Base-by-base conservation (phyloP, 2,113 vertebrate genomes). In the Mus pahari region DNA sequence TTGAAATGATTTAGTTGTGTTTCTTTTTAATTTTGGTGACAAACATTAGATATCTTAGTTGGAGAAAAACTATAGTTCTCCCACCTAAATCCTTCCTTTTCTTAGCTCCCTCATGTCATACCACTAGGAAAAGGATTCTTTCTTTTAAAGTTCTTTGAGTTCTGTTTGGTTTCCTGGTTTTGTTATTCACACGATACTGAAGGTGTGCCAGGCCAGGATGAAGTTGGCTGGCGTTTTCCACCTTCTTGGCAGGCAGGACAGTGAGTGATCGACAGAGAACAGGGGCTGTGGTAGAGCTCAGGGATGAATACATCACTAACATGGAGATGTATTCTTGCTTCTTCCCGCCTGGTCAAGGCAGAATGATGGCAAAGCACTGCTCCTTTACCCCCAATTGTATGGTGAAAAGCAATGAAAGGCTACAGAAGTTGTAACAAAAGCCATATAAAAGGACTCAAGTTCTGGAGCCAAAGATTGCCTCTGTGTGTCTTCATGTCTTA, bases 1-100 rank as follows among this genome's bases (percentile, higher is more conserved):
- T 24, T 75, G 64, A 94, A 83, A 64, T 26, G 33, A 79, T 93
- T 84, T 91, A 83, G 92, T 97, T 91, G 75, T 28, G 75, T 92
- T 86, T 74, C 22, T 31, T 93, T 94, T 94, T 45, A 94, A 24
- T 92, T 53, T 95, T 78, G 70, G 39, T 94, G 90, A 88, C 50
- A 88, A 84, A 28, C 45, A 90, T 71, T 91, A 64, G 48, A 22
- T 74, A 64, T 53, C 70, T 90, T 88, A 20, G 45, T 87, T 91
- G 60, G 66, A 55, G 45, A 92, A 96, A 88, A 74, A 42, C n/a
- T 62, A 82, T 12, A 79, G 28, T 79, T 97, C 60, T 70, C 22
- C 10, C 19, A 74, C 55, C 68, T 93, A 86, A 79, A 79, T 87
- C 20, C 42, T 90, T 33, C 42, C 33, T 89, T 64, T 86, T 92